Base-by-base conservation (phyloP, 1,140 invertebrate genomes). In the Lasioglossum albipes region DNA sequence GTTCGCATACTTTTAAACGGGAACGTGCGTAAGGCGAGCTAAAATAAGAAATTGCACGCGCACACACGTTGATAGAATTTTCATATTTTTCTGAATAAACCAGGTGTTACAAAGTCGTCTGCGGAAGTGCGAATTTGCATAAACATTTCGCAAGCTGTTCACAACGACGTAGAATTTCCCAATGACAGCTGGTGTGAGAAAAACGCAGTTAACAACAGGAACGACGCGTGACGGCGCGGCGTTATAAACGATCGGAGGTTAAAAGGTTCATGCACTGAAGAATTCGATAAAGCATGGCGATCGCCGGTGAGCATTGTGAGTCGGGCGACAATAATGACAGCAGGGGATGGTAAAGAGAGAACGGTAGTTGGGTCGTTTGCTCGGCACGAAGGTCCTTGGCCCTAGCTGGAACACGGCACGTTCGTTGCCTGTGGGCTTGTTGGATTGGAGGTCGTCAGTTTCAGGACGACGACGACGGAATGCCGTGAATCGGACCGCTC, bases 301-400 rank as follows among this genome's bases (percentile, higher is more conserved):
- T 80, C 10, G 45, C 12, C 7, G 18, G 69, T 13, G 12, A 61
- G 10, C n/a, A 31, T 62, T 84, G n/a, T 41, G 45, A 69, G 22
- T 31, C 67, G 72, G 27, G 67, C 66, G 36, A 69, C 45, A 72
- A 13, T 70, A 77, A 65, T 74, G 74, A 81, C 81, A 73, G 83
- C 71, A 18, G 42, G 65, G 76, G 75, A 80, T 77, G 69, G 74
- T 67, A 79, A 79, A 65, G 70, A 86, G 85, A 77, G 82, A 88
- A 85, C 82, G 82, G 80, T 87, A 84, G 78, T 72, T 68, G 59
- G 68, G 57, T 73, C 71, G 84, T 80, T 85, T 76, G 67, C 66
- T 71, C 72, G 41, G 54, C 66, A 61, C 84, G 76, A 84, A 89
- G 86, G 88, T 89, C 86, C 84, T 89, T 89, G 88, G 83, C 88